Evolutionary conservation across 1,140 invertebrate species (phyloP).

Genomic region (Scylla paramamosain): DNA sequence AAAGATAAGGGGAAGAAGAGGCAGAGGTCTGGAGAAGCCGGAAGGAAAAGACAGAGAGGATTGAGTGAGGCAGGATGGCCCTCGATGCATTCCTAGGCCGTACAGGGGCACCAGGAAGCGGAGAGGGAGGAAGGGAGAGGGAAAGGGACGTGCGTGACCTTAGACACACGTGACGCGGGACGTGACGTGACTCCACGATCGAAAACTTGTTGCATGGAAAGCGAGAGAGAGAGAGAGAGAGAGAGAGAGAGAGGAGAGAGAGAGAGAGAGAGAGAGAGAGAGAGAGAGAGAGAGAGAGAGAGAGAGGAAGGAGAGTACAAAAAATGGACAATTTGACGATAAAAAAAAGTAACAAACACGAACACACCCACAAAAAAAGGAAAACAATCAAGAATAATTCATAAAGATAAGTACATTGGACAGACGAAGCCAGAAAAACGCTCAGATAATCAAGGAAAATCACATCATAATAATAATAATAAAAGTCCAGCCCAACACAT

Average conservation of each 20-base stretch:
- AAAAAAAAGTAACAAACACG: neutral
- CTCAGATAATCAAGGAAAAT: no score
- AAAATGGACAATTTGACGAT: no score
- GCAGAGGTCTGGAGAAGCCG: no score
- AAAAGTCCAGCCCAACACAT: no score
- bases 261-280: conserved; percentile 41
- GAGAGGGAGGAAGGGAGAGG: no score
- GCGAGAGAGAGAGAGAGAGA: conserved; percentile 24
- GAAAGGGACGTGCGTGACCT: neutral
- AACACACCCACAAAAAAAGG: neutral
- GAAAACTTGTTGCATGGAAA: neutral
- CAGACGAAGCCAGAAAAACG: no score
- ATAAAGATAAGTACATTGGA: no score
- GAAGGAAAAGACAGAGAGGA: neutral
- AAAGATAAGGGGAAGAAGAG: no score
- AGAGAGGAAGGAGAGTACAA: neutral
- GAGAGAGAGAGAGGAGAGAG: conserved; percentile 30
- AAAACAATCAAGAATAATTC: no score
- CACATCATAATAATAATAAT: no score
- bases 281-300: conserved; percentile 57
- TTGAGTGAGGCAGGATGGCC: neutral
- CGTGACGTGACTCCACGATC: neutral
- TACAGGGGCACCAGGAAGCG: neutral
- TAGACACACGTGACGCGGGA: neutral
- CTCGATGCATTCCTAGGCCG: neutral